phyloP scores from a whole-genome alignment of 2,797 vertebrate species.

The Clarias laeviceps region DNA sequence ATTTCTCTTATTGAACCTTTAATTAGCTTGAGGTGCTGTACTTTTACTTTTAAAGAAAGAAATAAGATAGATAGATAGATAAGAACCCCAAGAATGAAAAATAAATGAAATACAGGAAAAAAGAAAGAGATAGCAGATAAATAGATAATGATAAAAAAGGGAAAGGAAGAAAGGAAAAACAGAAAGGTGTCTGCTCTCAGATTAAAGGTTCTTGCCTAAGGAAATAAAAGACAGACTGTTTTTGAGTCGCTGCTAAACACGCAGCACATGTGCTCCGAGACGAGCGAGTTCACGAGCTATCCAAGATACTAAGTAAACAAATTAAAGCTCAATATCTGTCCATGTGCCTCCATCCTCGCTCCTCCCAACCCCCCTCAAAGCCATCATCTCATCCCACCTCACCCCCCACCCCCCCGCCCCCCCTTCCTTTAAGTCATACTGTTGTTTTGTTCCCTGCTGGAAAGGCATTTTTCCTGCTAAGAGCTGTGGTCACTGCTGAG shows the following conservation, averaged over 20 bases:
- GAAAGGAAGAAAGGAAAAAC: constrained; percentile 31
- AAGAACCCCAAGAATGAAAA: not conserved
- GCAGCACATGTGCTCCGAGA: not conserved
- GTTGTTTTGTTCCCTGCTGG: constrained; percentile 9
- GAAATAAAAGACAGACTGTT: not conserved
- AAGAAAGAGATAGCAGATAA: constrained; percentile 22
- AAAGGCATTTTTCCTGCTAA: constrained; percentile 60
- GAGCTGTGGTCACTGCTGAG: constrained; percentile 44
- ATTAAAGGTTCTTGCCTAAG: not conserved
- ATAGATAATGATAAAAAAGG: constrained; percentile 13
- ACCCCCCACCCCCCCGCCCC: too few relatives aligned
- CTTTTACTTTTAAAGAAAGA: too few relatives aligned
- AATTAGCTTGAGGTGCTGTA: not conserved
- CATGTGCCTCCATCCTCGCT: constrained; percentile 37
- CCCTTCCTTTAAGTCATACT: not conserved
- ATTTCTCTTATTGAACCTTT: not conserved
- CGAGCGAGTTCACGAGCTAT: constrained; percentile 59
- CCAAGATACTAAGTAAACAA: constrained; percentile 76
- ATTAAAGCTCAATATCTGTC: constrained; percentile 72
- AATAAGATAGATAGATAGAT: not conserved
- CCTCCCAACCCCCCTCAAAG: constrained; percentile 12
- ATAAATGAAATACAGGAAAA: constrained; percentile 19
- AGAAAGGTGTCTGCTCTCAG: not conserved
- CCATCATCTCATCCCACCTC: not conserved
- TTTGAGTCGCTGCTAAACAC: not conserved